Percentiles rank a stretch among this genome's conserved stretches.
Conservation (phyloP, 2,113 vertebrate genomes). For the Xyrauchen texanus region DNA sequence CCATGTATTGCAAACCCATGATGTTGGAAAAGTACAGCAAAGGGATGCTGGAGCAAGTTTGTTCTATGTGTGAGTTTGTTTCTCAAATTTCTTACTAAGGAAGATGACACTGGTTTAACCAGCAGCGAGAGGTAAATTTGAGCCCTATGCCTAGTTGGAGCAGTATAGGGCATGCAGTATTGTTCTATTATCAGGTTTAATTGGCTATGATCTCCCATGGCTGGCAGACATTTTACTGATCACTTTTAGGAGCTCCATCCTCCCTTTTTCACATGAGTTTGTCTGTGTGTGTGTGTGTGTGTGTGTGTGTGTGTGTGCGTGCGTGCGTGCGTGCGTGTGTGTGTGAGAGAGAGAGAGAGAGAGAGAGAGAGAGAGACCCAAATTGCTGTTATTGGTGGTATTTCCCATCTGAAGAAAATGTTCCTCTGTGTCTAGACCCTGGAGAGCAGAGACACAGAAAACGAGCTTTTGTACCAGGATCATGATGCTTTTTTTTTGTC, state of each 20-base stretch:
- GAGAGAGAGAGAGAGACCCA: constrained; percentile 36
- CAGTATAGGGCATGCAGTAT: constrained; percentile 23
- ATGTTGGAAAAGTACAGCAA: no score
- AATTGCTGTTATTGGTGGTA: constrained; percentile 45
- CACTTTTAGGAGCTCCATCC: constrained; percentile 48
- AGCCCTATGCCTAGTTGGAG: constrained; percentile 35
- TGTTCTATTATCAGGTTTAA: constrained; percentile 60
- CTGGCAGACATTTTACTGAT: constrained; percentile 39
- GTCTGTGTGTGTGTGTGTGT: no score
- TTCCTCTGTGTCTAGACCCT: constrained; percentile 35
- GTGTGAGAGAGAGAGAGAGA: no score
- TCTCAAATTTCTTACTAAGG: background rate
- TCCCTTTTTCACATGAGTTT: background rate
- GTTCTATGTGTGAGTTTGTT: background rate
- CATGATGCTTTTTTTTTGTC: constrained; percentile 41
- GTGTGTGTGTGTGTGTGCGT: no score
- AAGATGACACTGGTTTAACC: background rate
- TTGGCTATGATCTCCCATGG: constrained; percentile 54
- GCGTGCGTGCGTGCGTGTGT: no score
- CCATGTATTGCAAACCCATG: background rate
- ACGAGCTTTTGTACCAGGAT: constrained; percentile 54
- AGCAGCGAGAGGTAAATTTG: constrained; percentile 4
- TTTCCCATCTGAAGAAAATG: constrained; percentile 46
- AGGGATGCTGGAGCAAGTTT: background rate
- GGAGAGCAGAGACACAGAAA: constrained; percentile 46